Base-by-base conservation (phyloP, 2,113 vertebrate species). In the Tylochromis polylepis region DNA sequence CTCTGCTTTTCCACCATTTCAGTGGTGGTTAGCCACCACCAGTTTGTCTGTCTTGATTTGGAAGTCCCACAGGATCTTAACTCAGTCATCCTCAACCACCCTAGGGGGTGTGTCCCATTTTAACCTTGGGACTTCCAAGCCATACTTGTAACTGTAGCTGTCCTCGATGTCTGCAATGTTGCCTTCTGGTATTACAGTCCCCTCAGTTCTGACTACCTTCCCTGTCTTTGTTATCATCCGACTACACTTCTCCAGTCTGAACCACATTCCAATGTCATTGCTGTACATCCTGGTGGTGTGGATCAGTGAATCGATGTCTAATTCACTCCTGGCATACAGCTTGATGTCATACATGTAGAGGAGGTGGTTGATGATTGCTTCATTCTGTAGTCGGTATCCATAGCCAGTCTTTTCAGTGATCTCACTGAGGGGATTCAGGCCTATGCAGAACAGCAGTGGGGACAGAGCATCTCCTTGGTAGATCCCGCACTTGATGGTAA, bases 301-400 rank as follows among this genome's bases (percentile, higher is more conserved):
- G 60, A 36, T 65, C 31, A 0, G 31, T 65, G 60, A 0, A 36
- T 12, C n/a, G 31, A 65, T 65, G 18, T 65, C 18, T n/a, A 18
- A 62, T 65, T 65, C 59, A 62, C 31, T 62, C 31, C n/a, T 65
- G 0, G 60, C 60, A n/a, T 65, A 36, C 60, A 65, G 60, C 31
- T 12, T n/a, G 31, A 65, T 36, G 1, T 65, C 60, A 65, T 18
- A 12, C 18, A 36, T 65, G 31, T 65, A 65, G 60, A 36, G 31
- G 60, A 36, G 31, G 60, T 65, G 60, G 60, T 31, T 65, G 60
- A 62, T 12, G 31, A 36, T 62, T n/a, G 31, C 31, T 36, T 18
- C 59, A 62, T 36, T 62, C 31, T 62, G 31, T 36, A n/a, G n/a
- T n/a, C n/a, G n/a, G n/a, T n/a, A n/a, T n/a, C n/a, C n/a, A n/a